A percentile compares a stretch with the other conserved stretches of the same genome.
phyloP scores from a whole-genome alignment of 2,888 invertebrate genomes.

The Brachypterus glaber region DNA sequence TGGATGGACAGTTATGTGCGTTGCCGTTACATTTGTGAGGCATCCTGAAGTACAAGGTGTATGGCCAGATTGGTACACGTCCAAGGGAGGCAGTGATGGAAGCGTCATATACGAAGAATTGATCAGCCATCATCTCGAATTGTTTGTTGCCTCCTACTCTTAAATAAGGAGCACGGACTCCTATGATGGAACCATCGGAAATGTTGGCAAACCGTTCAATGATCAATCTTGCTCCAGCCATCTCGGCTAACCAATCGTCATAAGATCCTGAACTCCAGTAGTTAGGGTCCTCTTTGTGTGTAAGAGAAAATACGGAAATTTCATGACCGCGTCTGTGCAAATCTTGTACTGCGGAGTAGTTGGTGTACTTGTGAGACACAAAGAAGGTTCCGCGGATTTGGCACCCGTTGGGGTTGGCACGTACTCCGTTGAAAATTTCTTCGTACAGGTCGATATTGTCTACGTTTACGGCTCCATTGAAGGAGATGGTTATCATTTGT shows the following conservation, averaged over 20 bases:
- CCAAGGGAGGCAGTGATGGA: constrained; percentile 85
- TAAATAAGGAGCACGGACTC: constrained; percentile 78
- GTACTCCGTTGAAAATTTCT: constrained; percentile 76
- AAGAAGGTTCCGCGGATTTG: constrained; percentile 85
- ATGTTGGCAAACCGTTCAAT: constrained; percentile 85
- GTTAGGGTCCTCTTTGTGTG: constrained; percentile 84
- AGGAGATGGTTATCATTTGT: constrained; percentile 88
- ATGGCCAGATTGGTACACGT: constrained; percentile 93
- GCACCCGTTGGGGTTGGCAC: constrained; percentile 82
- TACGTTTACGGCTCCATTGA: constrained; percentile 86
- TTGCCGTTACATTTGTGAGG: constrained; percentile 93
- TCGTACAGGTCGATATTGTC: constrained; percentile 90
- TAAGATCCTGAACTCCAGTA: constrained; percentile 83
- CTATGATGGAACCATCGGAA: constrained; percentile 83
- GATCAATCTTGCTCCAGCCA: constrained; percentile 84
- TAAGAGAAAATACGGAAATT: constrained; percentile 84
- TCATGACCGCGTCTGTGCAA: constrained; percentile 84
- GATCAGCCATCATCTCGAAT: constrained; percentile 95
- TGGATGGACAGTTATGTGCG: constrained; percentile 84
- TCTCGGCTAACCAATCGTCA: constrained; percentile 89
- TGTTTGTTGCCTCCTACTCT: constrained; percentile 89
- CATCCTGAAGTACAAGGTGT: constrained; percentile 93
- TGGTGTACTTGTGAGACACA: constrained; percentile 85
- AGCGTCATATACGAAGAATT: constrained; percentile 90
- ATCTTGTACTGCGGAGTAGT: constrained; percentile 84